phyloP scores from a whole-genome alignment of 2,888 invertebrate genomes.

The Laspeyria flexula region DNA sequence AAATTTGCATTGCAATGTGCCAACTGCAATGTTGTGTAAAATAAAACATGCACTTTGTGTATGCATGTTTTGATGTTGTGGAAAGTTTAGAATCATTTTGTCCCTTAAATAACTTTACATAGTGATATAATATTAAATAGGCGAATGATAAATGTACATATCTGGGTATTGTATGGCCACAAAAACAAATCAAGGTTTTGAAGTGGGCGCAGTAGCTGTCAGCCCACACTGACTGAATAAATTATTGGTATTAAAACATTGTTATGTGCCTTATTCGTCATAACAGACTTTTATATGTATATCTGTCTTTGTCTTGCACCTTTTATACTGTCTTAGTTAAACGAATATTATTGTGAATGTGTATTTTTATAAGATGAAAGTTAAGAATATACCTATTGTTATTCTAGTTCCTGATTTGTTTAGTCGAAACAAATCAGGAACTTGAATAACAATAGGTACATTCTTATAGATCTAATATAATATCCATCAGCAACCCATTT shows the following conservation, averaged over 20 bases:
- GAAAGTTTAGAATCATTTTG: slow-evolving; percentile 4
- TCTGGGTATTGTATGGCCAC: slow-evolving; percentile 17
- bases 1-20: slow-evolving; percentile 49
- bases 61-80: slow-evolving; percentile 27
- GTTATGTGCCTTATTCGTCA: slow-evolving; percentile 73
- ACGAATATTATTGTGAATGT: slow-evolving; percentile 24
- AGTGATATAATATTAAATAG: background rate
- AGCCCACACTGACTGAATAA: slow-evolving; percentile 82
- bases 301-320: slow-evolving; percentile 55
- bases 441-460: too few species aligned
- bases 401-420: too few species aligned
- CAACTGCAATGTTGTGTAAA: slow-evolving; percentile 22
- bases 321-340: slow-evolving; percentile 29
- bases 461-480: too few species aligned
- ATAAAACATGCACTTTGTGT: slow-evolving; percentile 23
- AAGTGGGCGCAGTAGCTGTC: slow-evolving; percentile 75
- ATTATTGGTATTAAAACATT: slow-evolving; percentile 80
- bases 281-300: slow-evolving; percentile 60
- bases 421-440: too few species aligned
- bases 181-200: slow-evolving; percentile 73
- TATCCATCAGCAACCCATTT: too few species aligned
- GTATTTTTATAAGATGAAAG: slow-evolving; percentile 15
- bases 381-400: background rate
- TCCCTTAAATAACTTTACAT: slow-evolving; percentile 2
- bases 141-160: slow-evolving; percentile 10